Evolutionary conservation across 2,797 vertebrate genomes (phyloP).

Genomic region (Phaenicophaeus curvirostris): DNA sequence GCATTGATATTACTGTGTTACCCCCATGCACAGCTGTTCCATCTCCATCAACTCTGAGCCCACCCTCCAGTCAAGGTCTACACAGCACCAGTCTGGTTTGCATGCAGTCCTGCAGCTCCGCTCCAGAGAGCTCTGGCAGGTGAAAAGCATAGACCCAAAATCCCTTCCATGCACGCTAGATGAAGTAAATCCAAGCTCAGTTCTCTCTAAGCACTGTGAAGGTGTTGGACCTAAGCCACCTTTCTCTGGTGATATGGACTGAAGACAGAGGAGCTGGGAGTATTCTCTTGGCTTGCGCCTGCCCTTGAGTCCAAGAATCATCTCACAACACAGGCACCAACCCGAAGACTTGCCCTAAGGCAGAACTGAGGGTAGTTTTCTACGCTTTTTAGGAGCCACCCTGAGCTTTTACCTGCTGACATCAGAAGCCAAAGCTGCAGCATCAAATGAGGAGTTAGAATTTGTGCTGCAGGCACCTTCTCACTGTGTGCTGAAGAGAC

Average conservation of each 20-base stretch:
- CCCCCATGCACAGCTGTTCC: not conserved
- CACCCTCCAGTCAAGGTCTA: not conserved
- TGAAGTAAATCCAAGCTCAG: not conserved
- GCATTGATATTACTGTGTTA: not conserved
- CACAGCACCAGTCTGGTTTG: not conserved
- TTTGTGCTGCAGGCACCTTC: not conserved
- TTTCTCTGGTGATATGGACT: accelerated
- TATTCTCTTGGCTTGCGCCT: not conserved
- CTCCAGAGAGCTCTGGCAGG: not conserved
- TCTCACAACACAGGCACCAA: not conserved
- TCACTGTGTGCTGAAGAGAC: not conserved
- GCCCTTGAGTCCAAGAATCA: accelerated
- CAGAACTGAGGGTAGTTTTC: not conserved
- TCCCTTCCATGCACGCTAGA: not conserved
- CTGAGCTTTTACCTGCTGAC: not conserved
- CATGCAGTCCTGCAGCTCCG: not conserved
- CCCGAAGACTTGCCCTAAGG: not conserved
- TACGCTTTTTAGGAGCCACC: not conserved
- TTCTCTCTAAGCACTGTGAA: not conserved
- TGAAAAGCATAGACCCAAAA: not conserved
- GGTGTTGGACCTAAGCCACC: not conserved
- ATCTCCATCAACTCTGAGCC: not conserved
- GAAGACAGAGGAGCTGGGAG: not conserved
- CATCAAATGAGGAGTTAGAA: not conserved
- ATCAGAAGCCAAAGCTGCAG: not conserved